Percentiles rank a stretch among this genome's conserved stretches.
Conservation (phyloP, 2,888 invertebrate species). For the Drosophila limbata region DNA sequence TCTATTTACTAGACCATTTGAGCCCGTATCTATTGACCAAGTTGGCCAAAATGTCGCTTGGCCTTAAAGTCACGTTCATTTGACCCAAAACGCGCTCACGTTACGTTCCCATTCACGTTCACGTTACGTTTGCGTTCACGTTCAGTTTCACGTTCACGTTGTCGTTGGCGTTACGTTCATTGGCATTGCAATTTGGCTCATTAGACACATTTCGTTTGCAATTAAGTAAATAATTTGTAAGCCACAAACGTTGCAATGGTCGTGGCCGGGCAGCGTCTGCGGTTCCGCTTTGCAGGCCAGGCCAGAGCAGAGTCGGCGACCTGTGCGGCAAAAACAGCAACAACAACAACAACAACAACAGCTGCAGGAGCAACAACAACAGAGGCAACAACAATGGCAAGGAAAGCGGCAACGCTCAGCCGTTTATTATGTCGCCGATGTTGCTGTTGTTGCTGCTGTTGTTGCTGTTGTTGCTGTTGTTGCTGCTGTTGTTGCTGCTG, state of each 20-base stretch:
- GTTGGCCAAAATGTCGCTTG: slow-evolving; percentile 11
- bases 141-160: slow-evolving; percentile 14
- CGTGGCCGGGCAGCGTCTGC: slow-evolving; percentile 56
- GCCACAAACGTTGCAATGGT: slow-evolving; percentile 74
- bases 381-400: background rate
- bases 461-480: background rate
- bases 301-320: slow-evolving; percentile 10
- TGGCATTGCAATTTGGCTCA: slow-evolving; percentile 78
- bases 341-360: background rate
- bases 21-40: slow-evolving; percentile 13
- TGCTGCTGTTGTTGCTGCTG: slow-evolving; percentile 29
- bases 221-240: slow-evolving; percentile 83
- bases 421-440: slow-evolving; percentile 54
- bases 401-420: slow-evolving; percentile 9
- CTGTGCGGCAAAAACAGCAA: slow-evolving; percentile 2
- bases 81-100: slow-evolving; percentile 10
- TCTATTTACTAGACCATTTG: background rate
- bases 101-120: slow-evolving; percentile 10
- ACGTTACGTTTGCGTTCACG: slow-evolving; percentile 30
- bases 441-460: background rate
- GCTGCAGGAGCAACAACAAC: background rate
- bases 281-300: slow-evolving; percentile 30
- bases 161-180: slow-evolving; percentile 60
- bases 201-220: slow-evolving; percentile 81
- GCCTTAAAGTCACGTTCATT: slow-evolving; percentile 50